Percentiles rank a stretch among this genome's conserved stretches.
Evolutionary conservation across 2,888 invertebrate genomes (phyloP).

Genomic region (Brachypalpus laphriformis): DNA sequence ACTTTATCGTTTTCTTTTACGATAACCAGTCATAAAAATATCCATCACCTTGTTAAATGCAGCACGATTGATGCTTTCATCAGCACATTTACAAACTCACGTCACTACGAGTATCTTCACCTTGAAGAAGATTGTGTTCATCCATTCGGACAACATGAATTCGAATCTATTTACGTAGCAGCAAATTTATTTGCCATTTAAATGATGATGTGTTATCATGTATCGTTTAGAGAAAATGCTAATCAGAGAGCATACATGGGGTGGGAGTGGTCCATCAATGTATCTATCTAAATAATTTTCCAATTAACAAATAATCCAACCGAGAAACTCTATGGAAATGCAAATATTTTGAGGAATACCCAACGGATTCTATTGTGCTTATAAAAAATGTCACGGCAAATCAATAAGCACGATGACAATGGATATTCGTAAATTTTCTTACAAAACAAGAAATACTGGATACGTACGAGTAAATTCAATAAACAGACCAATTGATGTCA

Average conservation of each 20-base stretch:
- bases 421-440: neutral
- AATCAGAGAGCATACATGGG: neutral
- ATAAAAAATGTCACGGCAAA: slow-evolving; percentile 13
- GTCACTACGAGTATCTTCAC: slow-evolving; percentile 55
- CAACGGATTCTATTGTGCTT: neutral
- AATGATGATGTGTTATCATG: slow-evolving; percentile 5
- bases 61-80: slow-evolving; percentile 17
- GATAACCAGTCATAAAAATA: neutral
- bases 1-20: neutral
- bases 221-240: slow-evolving; percentile 17
- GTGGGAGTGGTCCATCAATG: neutral
- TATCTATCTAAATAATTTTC: slow-evolving; percentile 41
- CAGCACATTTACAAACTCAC: slow-evolving; percentile 14
- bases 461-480: neutral
- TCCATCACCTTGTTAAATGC: neutral
- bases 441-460: slow-evolving; percentile 35
- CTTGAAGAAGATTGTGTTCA: slow-evolving; percentile 43
- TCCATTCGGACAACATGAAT: neutral
- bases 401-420: slow-evolving; percentile 14
- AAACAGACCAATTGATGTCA: slow-evolving; percentile 1
- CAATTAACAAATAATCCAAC: slow-evolving; percentile 55
- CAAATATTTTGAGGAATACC: slow-evolving; percentile 17
- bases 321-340: slow-evolving; percentile 27
- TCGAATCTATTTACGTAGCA: neutral
- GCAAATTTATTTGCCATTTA: neutral